Conservation (phyloP, 37 sponge, comb jelly and placozoan genomes). For the Diacarnus erythraeanus region DNA sequence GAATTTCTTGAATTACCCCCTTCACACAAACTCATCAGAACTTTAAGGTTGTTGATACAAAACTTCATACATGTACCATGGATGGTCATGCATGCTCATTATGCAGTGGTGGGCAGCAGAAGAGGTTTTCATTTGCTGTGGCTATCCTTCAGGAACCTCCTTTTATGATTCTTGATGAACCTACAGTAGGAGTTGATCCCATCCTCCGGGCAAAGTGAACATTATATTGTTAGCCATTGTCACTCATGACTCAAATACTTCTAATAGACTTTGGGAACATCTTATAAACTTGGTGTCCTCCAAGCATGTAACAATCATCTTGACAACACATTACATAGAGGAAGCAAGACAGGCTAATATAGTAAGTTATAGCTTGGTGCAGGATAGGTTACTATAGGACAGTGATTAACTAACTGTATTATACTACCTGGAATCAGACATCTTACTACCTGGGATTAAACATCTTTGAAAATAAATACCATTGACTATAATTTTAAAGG, state of each 20-base stretch:
- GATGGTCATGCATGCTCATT: too few species aligned
- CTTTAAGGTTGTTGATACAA: conserved; percentile 49
- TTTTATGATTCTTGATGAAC: conserved; percentile 83
- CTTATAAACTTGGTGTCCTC: not conserved
- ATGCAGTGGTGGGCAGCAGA: conserved; percentile 80
- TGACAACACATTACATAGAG: conserved; percentile 93
- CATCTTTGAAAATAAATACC: too few species aligned
- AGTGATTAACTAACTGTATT: too few species aligned
- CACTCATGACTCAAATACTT: not conserved
- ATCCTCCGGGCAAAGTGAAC: conserved; percentile 71
- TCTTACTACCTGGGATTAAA: too few species aligned
- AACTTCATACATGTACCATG: not conserved
- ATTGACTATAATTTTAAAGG: conserved; percentile 45
- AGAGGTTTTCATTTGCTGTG: conserved; percentile 82
- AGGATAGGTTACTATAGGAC: too few species aligned
- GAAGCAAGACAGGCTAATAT: conserved; percentile 82
- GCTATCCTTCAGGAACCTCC: conserved; percentile 81
- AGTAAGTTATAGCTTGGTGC: conserved; percentile 47
- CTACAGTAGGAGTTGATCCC: conserved; percentile 88
- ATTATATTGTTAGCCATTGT: not conserved
- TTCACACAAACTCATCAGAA: conserved; percentile 43
- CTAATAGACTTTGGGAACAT: not conserved
- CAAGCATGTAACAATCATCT: conserved; percentile 61
- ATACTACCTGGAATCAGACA: too few species aligned
- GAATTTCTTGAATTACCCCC: conserved; percentile 69